These are phyloP conservation scores for Tenualosa thibaudeaui DNA, from an alignment of 2,797 vertebrate genomes.

Conservation along the genomic window DNA sequence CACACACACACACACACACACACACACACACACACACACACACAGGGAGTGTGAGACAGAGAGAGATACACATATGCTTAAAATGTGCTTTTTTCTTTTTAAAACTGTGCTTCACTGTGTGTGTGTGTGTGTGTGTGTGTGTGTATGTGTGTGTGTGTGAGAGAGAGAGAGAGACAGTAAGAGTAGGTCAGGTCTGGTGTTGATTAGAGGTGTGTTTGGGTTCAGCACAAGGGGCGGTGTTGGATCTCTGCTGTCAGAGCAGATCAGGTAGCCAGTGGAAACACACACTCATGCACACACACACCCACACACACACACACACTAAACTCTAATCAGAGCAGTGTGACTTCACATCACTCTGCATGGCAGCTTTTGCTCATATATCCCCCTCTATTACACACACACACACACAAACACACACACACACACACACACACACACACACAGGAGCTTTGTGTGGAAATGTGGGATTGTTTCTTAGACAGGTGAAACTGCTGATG, in stretches of 20 bases:
- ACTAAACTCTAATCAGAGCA: slow-evolving; percentile 68
- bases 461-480: background rate
- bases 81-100: too few relatives aligned
- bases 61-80: too few relatives aligned
- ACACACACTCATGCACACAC: slow-evolving; percentile 63
- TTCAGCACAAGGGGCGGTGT: slow-evolving; percentile 55
- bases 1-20: background rate
- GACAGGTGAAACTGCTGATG: background rate
- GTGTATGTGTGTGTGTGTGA: background rate
- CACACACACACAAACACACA: slow-evolving; percentile 7
- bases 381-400: background rate
- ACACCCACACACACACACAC: background rate
- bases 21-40: background rate
- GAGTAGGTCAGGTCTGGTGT: slow-evolving; percentile 61
- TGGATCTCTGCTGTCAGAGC: slow-evolving; percentile 67
- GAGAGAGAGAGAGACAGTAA: background rate
- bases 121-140: background rate
- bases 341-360: slow-evolving; percentile 48
- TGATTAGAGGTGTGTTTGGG: slow-evolving; percentile 70
- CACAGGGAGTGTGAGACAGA: slow-evolving; percentile 5
- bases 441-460: background rate
- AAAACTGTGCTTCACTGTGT: background rate
- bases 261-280: slow-evolving; percentile 73
- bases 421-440: background rate
- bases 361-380: background rate